Base-by-base conservation (phyloP, 2,797 vertebrate genomes). In the Serranus cabrilla region DNA sequence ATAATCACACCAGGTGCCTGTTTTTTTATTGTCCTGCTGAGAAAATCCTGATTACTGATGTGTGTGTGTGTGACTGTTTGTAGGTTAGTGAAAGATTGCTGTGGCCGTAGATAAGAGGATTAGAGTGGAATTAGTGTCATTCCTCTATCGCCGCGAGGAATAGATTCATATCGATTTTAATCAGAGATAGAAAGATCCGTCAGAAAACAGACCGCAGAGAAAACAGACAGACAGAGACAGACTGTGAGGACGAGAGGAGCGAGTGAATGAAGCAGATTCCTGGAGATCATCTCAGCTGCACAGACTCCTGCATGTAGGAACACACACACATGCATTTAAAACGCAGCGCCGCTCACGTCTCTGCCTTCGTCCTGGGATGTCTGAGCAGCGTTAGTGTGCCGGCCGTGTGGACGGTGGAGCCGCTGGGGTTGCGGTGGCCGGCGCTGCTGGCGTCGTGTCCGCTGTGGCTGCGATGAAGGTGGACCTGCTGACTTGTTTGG, bases 101-200 rank as follows among this genome's bases (percentile, higher is more conserved):
- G 81, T 80, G 91, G 91, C 87, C 65, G 74, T 67, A 73, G 90
- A 93, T 96, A 95, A 96, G 95, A 95, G 94, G 95, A 96, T 96
- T 96, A 94, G 55, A 34, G 84, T 82, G 93, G 94, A 95, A 95
- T 96, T 94, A 94, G 94, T 93, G 93, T 92, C 92, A 93, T 93
- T 95, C 93, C 92, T 95, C 90, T 87, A 89, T 93, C 76, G 88
- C 87, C 65, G 40, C 11, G 90, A 91, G 89, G 84, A 93, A 93
- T 92, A 85, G 87, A 94, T 93, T 95, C 88, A 92, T 94, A 94
- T 94, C 82, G 93, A 94, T 93, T 95, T 95, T 93, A 93, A 94
- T 95, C 93, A 93, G 91, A 71, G 80, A 84, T 75, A 83, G 86
- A 85, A 64, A 82, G 78, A 89, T 71, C 52, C 78, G 49, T 46